Conservation (phyloP, 2,113 vertebrate species). For the Peromyscus californicus region DNA sequence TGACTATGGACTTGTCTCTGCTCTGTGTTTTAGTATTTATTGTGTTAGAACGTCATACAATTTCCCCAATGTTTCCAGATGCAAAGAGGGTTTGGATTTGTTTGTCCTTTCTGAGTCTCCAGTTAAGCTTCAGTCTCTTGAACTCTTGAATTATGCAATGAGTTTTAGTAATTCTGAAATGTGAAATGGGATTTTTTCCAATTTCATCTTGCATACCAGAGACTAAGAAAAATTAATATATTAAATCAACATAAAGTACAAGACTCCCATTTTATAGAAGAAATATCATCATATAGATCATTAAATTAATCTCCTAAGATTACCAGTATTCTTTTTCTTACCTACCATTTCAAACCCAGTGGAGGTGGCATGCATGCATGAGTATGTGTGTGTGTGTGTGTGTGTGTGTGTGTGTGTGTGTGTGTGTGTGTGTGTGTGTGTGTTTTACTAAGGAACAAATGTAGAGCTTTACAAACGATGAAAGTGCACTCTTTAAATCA, state of each 20-base stretch:
- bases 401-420: not conserved
- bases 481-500: slow-evolving; percentile 45
- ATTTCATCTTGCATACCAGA: not conserved
- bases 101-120: not conserved
- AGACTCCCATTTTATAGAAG: not conserved
- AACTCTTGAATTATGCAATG: slow-evolving; percentile 7
- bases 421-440: not conserved
- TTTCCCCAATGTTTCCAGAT: not conserved
- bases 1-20: slow-evolving; percentile 39
- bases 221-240: not conserved
- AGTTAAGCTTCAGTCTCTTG: not conserved
- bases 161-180: slow-evolving; percentile 5
- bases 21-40: slow-evolving; percentile 31
- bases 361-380: not conserved
- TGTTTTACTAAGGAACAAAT: not conserved
- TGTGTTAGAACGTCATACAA: not conserved
- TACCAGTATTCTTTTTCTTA: not conserved
- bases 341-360: slow-evolving; percentile 25
- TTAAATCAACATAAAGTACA: slow-evolving; percentile 19
- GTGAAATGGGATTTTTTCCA: not conserved
- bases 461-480: not conserved
- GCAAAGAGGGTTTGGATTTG: not conserved
- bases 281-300: not conserved
- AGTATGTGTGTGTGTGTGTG: not conserved
- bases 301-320: not conserved